These are phyloP conservation scores for Onchidella celtica DNA, from an alignment of 2,888 invertebrate species.

Conservation along the genomic window DNA sequence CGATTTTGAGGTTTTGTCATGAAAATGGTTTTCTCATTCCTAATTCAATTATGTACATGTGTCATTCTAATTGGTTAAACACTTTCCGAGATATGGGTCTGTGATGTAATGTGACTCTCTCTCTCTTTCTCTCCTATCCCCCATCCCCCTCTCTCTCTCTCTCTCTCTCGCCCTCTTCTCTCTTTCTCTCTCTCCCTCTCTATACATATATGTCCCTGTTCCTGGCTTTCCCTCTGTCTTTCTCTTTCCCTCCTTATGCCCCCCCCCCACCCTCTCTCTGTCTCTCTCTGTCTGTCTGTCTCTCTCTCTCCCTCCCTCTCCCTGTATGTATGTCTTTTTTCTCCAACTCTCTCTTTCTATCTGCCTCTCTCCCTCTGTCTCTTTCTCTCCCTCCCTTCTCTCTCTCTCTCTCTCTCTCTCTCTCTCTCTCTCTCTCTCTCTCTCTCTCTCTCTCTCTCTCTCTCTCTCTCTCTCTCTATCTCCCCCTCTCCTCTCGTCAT, in stretches of 20 bases:
- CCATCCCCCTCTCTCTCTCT: background rate
- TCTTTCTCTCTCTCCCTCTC: conserved; percentile 15
- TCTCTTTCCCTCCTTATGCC: conserved; percentile 4
- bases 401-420: conserved; percentile 20
- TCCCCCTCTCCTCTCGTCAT: no score
- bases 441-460: no score
- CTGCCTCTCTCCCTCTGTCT: conserved; percentile 10
- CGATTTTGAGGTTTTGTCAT: no score
- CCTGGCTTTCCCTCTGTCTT: background rate
- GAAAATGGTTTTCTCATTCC: no score
- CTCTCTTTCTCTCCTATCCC: background rate
- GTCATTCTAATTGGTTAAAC: no score
- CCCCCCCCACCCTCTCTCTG: background rate
- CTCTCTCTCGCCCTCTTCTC: background rate
- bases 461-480: no score
- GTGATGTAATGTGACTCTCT: background rate
- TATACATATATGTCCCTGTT: conserved; percentile 2
- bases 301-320: no score
- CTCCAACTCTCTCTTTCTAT: background rate
- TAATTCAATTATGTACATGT: no score
- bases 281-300: no score
- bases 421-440: background rate
- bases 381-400: conserved; percentile 20
- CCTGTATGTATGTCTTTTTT: no score
- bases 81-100: no score